Conservation (phyloP, 2,888 invertebrate species). For the Rhagium mordax region DNA sequence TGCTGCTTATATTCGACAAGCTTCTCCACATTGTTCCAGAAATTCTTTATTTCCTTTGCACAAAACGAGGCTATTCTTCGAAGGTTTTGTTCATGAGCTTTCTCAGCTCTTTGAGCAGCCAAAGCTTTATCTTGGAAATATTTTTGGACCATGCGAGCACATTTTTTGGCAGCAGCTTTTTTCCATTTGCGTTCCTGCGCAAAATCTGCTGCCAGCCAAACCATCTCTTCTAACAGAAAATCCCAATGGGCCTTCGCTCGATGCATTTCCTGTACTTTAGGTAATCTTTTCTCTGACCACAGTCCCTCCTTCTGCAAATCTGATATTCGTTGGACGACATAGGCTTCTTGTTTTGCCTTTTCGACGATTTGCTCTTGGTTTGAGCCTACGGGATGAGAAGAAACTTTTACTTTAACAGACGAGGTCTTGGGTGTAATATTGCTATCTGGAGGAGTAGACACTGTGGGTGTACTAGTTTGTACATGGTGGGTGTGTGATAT, state of each 20-base stretch:
- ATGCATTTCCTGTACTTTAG: constrained; percentile 83
- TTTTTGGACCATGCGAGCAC: constrained; percentile 92
- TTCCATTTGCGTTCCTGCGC: constrained; percentile 99
- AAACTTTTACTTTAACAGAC: constrained; percentile 45
- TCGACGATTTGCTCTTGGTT: constrained; percentile 87
- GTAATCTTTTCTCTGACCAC: constrained; percentile 94
- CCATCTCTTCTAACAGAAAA: constrained; percentile 98
- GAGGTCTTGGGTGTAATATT: constrained; percentile 36
- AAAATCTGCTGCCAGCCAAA: constrained; percentile 98
- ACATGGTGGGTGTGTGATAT: constrained; percentile 56
- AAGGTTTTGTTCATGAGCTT: constrained; percentile 90
- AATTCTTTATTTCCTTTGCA: constrained; percentile 93
- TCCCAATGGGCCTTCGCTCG: constrained; percentile 98
- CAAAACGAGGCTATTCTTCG: constrained; percentile 91
- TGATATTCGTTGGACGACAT: constrained; percentile 92
- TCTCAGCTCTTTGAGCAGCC: constrained; percentile 91
- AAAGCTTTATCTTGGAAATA: constrained; percentile 93
- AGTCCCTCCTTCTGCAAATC: constrained; percentile 95
- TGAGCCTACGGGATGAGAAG: constrained; percentile 46
- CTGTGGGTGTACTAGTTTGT: constrained; percentile 40
- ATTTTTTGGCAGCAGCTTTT: constrained; percentile 94
- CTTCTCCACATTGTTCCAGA: constrained; percentile 98
- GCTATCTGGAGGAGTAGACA: constrained; percentile 35
- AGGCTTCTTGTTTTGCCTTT: constrained; percentile 93
- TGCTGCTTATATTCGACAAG: constrained; percentile 95